Evolutionary conservation across 2,888 invertebrate genomes (phyloP), one percentile per base, ranked within the genome.

Genomic region (Monoplex corrugatus): DNA sequence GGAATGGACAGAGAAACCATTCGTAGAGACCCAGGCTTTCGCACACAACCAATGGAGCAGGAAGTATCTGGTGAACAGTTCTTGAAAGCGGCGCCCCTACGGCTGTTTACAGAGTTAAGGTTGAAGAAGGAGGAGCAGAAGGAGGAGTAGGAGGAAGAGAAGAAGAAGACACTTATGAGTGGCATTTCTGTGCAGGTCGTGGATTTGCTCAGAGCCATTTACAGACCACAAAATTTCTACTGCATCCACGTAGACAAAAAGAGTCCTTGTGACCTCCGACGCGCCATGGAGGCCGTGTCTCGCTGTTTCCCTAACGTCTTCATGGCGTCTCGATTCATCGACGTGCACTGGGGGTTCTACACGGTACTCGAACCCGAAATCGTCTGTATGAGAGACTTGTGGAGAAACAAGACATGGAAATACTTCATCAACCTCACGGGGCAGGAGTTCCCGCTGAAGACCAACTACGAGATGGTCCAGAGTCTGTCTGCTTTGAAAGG

Each of bases 321-420:
- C 38, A 8, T 68, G 44, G 68, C 86, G 40, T 68, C 86, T 0
- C 68, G 72, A 13, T 2, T n/a, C 10, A 35, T 72, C 2, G 32
- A 23, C 10, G 86, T 86, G 2, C 43, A n/a, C 8, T 86, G 86
- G 72, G 86, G 68, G 16, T 2, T 35, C n/a, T 86, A 38, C 45
- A 16, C 72, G 28, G 86, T 95, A 0, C 89, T 95, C 19, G 91
- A 94, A 87, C 93, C 95, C 5, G 95, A 94, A n/a, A 90, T 95
- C 1, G 92, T 92, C 63, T 95, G 95, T 88, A 93, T 95, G 94
- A 38, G 91, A 72, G 94, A 94, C 57, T 86, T 95, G 43, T 95
- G 94, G 94, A 38, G 16, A n/a, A 57, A 28, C 32, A 84, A 50
- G 78, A 91, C 90, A 19, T 95, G 94, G 94, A 93, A 94, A 87